These are phyloP conservation scores for Xenops minutus DNA, from an alignment of 2,797 vertebrate genomes.

Conservation along the genomic window DNA sequence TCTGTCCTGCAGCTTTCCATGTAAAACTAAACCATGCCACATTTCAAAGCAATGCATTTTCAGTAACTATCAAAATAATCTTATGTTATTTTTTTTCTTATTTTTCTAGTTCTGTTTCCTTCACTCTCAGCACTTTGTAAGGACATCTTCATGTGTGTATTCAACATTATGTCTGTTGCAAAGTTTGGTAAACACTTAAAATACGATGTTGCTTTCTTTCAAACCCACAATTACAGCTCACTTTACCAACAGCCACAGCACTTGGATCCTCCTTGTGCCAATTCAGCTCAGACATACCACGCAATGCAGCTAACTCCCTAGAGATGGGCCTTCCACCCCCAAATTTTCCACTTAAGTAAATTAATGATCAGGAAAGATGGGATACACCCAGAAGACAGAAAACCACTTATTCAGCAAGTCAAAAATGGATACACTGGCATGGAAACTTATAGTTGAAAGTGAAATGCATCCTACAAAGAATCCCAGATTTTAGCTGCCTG, in stretches of 20 bases:
- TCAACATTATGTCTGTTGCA: slow-evolving; percentile 6
- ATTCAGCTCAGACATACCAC: neutral
- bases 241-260: slow-evolving; percentile 24
- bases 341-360: slow-evolving; percentile 63
- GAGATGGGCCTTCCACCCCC: slow-evolving; percentile 45
- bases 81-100: slow-evolving; percentile 7
- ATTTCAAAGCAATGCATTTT: slow-evolving; percentile 22
- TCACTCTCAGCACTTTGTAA: slow-evolving; percentile 35
- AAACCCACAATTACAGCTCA: slow-evolving; percentile 55
- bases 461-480: slow-evolving; percentile 12
- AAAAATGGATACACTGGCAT: slow-evolving; percentile 53
- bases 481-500: neutral
- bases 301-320: slow-evolving; percentile 7
- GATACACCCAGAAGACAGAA: slow-evolving; percentile 52
- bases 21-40: slow-evolving; percentile 38
- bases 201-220: neutral
- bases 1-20: neutral
- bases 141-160: neutral
- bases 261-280: slow-evolving; percentile 34
- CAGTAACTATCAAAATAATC: slow-evolving; percentile 40
- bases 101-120: slow-evolving; percentile 24
- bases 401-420: slow-evolving; percentile 55
- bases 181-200: slow-evolving; percentile 58
- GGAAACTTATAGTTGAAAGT: slow-evolving; percentile 43
- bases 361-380: slow-evolving; percentile 55